phyloP scores from a whole-genome alignment of 1,140 invertebrate genomes.

The Tetraneura akinire region DNA sequence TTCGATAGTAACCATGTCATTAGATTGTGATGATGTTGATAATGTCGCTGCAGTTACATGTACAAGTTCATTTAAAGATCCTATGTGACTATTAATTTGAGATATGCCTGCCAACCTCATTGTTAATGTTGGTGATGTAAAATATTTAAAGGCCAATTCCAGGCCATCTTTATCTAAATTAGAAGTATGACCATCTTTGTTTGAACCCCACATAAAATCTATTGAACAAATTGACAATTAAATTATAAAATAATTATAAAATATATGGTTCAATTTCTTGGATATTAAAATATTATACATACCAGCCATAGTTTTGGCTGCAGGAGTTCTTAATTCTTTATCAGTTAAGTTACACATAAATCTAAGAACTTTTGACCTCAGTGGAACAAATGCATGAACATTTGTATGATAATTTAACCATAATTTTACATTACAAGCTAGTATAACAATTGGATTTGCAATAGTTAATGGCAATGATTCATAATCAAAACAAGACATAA shows the following conservation, averaged over 20 bases:
- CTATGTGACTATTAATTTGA: slow-evolving; percentile 93
- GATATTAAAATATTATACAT: slow-evolving; percentile 52
- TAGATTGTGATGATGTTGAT: slow-evolving; percentile 61
- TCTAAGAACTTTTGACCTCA: slow-evolving; percentile 80
- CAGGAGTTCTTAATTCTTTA: slow-evolving; percentile 82
- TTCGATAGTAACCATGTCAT: slow-evolving; percentile 80
- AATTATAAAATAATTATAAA: background rate
- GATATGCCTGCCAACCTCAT: slow-evolving; percentile 87
- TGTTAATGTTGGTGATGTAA: slow-evolving; percentile 87
- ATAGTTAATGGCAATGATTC: slow-evolving; percentile 78
- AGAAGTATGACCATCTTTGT: slow-evolving; percentile 87
- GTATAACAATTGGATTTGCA: slow-evolving; percentile 86
- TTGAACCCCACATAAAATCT: slow-evolving; percentile 92
- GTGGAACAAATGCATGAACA: slow-evolving; percentile 81
- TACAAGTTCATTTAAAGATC: slow-evolving; percentile 84
- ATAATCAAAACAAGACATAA: slow-evolving; percentile 80
- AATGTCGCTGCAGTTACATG: slow-evolving; percentile 59
- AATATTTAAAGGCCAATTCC: slow-evolving; percentile 91
- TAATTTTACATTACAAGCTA: slow-evolving; percentile 89
- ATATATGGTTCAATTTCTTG: background rate
- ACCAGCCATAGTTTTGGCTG: slow-evolving; percentile 88
- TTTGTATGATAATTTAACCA: slow-evolving; percentile 91
- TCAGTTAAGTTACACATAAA: slow-evolving; percentile 93
- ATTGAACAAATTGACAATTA: slow-evolving; percentile 53
- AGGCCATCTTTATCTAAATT: slow-evolving; percentile 86